Base-by-base conservation (phyloP, 2,113 vertebrate species). In the Camelus dromedarius region DNA sequence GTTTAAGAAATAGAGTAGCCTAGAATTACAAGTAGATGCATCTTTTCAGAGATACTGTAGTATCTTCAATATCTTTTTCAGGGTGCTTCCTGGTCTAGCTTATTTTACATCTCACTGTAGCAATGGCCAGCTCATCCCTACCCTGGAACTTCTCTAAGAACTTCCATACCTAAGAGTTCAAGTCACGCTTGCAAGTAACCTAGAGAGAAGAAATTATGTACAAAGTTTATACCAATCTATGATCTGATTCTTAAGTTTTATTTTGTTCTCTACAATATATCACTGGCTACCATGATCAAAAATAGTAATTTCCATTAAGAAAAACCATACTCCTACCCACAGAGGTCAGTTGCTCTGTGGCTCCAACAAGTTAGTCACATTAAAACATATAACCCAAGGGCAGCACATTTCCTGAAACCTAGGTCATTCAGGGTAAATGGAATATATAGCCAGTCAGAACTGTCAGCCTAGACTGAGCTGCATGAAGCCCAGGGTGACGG, bases 361-460 rank as follows among this genome's bases (percentile, higher is more conserved):
- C 52, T 19, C 12, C 46, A 95, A 91, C 58, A 95, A 46, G 30
- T 95, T 84, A 81, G 35, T 35, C 30, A 95, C 6, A 62, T 83
- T 91, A 77, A 92, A 93, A 80, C 46, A 75, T 18, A 89, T 42
- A 81, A 86, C 32, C 32, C 67, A 76, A 81, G 26, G 82, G 52
- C 22, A 81, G 28, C 22, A 52, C 12, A 14, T 94, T 92, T 92
- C 38, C 56, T 67, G 56, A 82, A 87, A 48, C n/a, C 66, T 52
- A n/a, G 50, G n/a, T 62, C 48, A 75, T 56, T 70, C 52, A 86
- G 54, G 82, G 46, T 76, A 50, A 32, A 42, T 42, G 38, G 48
- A 88, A 54, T 35, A 18, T 30, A 35, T 42, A 75, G 26, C 3
- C 52, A 75, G 73, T 48, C 19, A 85, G 87, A 58, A 35, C 48